phyloP scores from a whole-genome alignment of 2,888 invertebrate genomes.

The Pediacus dermestoides region DNA sequence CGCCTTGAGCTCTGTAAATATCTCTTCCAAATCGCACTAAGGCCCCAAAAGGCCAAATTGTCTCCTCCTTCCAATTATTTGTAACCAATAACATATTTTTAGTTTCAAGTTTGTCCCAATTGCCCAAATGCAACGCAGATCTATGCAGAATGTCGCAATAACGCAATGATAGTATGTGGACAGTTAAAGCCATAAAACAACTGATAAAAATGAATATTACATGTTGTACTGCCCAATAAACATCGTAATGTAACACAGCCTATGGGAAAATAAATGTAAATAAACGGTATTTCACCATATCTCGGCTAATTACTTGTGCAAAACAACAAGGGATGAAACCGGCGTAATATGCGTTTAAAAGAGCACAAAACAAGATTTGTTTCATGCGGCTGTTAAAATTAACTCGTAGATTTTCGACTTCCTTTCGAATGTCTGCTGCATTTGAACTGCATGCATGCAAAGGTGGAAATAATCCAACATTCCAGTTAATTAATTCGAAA shows the following conservation, averaged over 20 bases:
- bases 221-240: conserved; percentile 80
- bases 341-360: conserved; percentile 82
- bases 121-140: conserved; percentile 84
- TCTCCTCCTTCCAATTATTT: conserved; percentile 55
- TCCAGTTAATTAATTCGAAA: conserved; percentile 58
- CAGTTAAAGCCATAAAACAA: conserved; percentile 73
- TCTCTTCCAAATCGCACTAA: conserved; percentile 70
- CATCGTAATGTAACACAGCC: conserved; percentile 74
- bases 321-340: conserved; percentile 88
- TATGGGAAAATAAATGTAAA: conserved; percentile 36
- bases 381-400: conserved; percentile 90
- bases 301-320: conserved; percentile 62
- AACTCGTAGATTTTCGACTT: conserved; percentile 77
- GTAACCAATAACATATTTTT: conserved; percentile 41
- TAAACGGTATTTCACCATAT: background rate
- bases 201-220: conserved; percentile 80
- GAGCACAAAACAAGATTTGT: conserved; percentile 75
- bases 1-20: conserved; percentile 71
- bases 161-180: conserved; percentile 60
- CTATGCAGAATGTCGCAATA: conserved; percentile 89
- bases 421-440: conserved; percentile 70
- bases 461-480: conserved; percentile 51
- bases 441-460: conserved; percentile 75
- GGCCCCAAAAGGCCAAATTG: conserved; percentile 73
- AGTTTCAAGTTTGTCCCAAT: conserved; percentile 58